phyloP scores from a whole-genome alignment of 1,140 invertebrate species.

The Thaumetopoea pityocampa region DNA sequence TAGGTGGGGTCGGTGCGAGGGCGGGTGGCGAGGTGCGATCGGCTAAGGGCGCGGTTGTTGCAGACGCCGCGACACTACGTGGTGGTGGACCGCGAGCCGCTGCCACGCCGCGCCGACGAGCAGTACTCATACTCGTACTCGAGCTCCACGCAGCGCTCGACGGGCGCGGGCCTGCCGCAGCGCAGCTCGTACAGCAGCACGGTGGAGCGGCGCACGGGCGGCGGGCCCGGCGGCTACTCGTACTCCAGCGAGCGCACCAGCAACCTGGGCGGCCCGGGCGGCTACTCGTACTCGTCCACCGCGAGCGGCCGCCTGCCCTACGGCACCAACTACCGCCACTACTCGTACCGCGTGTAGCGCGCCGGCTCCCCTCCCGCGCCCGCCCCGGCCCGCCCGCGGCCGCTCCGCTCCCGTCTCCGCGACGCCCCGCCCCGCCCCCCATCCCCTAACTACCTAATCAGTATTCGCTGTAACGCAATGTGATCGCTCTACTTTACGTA shows the following conservation, averaged over 20 bases:
- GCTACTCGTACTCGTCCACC: conserved; percentile 87
- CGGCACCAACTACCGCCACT: conserved; percentile 88
- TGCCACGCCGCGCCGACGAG: conserved; percentile 82
- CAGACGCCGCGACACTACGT: conserved; percentile 91
- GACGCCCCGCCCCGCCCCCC: conserved; percentile 13
- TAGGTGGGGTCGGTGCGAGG: conserved; percentile 59
- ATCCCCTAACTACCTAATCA: conserved; percentile 48
- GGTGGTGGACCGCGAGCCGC: conserved; percentile 84
- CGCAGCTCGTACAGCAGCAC: conserved; percentile 80
- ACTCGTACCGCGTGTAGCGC: conserved; percentile 88
- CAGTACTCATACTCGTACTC: conserved; percentile 90
- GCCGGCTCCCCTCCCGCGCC: conserved; percentile 50
- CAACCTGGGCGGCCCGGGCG: conserved; percentile 84
- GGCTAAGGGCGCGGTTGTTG: conserved; percentile 66
- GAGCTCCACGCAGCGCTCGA: conserved; percentile 73
- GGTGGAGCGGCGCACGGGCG: conserved; percentile 81
- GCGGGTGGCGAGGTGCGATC: conserved; percentile 29
- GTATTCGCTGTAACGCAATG: conserved; percentile 66
- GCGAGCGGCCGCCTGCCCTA: conserved; percentile 86
- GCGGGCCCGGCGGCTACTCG: conserved; percentile 81
- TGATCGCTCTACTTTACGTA: conserved; percentile 65
- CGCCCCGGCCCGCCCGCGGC: conserved; percentile 18
- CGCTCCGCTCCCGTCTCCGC: conserved; percentile 28
- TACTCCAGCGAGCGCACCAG: conserved; percentile 84
- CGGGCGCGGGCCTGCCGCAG: conserved; percentile 72